A percentile compares a stretch with the other conserved stretches of the same genome.
Evolutionary conservation across 2,797 vertebrate species (phyloP).

Genomic region (Anguilla obscura): DNA sequence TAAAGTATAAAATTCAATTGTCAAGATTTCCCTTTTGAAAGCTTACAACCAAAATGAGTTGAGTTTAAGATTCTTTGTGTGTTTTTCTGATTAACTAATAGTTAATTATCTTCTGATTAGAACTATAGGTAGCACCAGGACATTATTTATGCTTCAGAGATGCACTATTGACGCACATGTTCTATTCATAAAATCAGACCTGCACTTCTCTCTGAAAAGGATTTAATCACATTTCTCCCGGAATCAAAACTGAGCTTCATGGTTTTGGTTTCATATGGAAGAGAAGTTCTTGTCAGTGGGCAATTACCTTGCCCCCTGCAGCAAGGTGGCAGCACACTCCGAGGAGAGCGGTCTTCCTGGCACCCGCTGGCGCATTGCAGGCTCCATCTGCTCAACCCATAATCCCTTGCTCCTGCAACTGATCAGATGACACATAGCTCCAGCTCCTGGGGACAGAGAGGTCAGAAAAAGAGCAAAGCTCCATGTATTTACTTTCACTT

Average conservation of each 20-base stretch:
- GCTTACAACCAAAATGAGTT: not conserved
- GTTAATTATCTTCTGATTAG: not conserved
- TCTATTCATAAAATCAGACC: not conserved
- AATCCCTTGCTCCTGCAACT: conserved; percentile 20
- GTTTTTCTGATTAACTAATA: not conserved
- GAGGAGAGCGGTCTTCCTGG: conserved; percentile 40
- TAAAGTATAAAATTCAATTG: too few relatives aligned
- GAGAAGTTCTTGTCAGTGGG: not conserved
- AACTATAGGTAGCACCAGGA: not conserved
- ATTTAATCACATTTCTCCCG: not conserved
- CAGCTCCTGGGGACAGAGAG: not conserved
- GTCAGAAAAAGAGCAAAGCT: not conserved
- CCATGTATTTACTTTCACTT: not conserved
- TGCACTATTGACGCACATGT: not conserved
- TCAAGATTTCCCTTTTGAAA: not conserved
- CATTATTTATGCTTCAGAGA: not conserved
- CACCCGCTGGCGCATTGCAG: not conserved
- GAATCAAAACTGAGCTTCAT: not conserved
- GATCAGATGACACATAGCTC: conserved; percentile 32
- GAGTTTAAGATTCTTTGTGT: not conserved
- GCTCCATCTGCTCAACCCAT: conserved; percentile 33
- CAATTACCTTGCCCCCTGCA: not conserved
- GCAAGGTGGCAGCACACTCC: not conserved
- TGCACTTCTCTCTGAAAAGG: not conserved
- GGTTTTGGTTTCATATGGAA: not conserved